Percentiles rank a stretch among this genome's conserved stretches.
phyloP scores from a whole-genome alignment of 1,140 invertebrate species.

The Metaphire vulgaris region DNA sequence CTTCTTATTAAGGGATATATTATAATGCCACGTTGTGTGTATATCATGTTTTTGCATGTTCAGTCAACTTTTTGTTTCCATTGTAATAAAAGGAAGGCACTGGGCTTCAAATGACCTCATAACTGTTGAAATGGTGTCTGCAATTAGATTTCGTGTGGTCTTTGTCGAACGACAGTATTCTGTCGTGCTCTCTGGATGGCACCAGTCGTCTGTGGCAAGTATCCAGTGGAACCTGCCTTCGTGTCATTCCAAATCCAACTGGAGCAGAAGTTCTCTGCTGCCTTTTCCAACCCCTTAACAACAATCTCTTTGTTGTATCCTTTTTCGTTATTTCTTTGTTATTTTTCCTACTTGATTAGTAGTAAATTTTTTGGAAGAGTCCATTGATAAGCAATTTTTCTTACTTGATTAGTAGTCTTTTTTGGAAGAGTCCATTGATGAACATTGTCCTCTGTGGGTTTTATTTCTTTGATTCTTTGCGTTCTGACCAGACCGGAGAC shows the following conservation, averaged over 20 bases:
- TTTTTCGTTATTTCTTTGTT: conserved; percentile 31
- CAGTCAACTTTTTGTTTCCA: too few relatives aligned
- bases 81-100: too few relatives aligned
- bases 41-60: too few relatives aligned
- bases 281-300: conserved; percentile 76
- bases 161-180: conserved; percentile 73
- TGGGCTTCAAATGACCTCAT: too few relatives aligned
- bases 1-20: too few relatives aligned
- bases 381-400: too few relatives aligned
- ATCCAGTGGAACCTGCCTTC: conserved; percentile 59
- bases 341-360: not conserved
- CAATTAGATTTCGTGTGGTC: conserved; percentile 73
- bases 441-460: too few relatives aligned
- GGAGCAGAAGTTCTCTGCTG: conserved; percentile 64
- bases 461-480: too few relatives aligned
- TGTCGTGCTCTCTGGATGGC: conserved; percentile 69
- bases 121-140: conserved; percentile 33
- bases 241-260: conserved; percentile 40
- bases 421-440: not conserved
- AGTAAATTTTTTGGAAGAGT: not conserved
- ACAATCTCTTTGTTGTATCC: conserved; percentile 76
- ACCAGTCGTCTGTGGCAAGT: conserved; percentile 70
- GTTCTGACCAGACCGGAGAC: conserved; percentile 71
- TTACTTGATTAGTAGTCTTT: too few relatives aligned
- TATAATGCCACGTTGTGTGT: too few relatives aligned